phyloP scores from a whole-genome alignment of 2,797 vertebrate genomes.

The Enteromius mattozi region DNA sequence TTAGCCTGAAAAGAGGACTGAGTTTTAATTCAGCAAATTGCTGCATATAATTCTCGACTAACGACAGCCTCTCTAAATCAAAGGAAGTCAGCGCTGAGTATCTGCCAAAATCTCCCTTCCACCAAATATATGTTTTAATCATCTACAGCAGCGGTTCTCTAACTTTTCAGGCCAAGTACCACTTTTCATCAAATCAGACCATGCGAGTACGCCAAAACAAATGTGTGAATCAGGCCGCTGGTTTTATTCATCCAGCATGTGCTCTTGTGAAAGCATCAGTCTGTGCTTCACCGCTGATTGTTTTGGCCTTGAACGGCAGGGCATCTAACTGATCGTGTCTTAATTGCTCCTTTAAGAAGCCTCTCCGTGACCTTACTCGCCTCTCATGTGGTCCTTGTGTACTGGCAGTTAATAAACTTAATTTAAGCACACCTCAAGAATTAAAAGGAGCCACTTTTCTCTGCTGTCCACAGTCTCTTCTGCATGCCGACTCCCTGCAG shows the following conservation, averaged over 20 bases:
- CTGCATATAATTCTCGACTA: slow-evolving; percentile 49
- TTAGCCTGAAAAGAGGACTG: slow-evolving; percentile 18
- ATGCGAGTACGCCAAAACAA: not conserved
- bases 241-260: not conserved
- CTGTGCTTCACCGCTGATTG: slow-evolving; percentile 13
- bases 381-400: slow-evolving; percentile 10
- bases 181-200: slow-evolving; percentile 23
- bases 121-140: slow-evolving; percentile 36
- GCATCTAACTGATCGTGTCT: slow-evolving; percentile 33
- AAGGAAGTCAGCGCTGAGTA: slow-evolving; percentile 34
- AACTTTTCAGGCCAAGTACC: slow-evolving; percentile 17
- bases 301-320: slow-evolving; percentile 41
- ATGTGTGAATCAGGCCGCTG: not conserved
- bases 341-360: slow-evolving; percentile 23
- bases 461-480: slow-evolving; percentile 84
- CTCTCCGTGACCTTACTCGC: not conserved
- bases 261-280: slow-evolving; percentile 20
- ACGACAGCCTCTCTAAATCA: slow-evolving; percentile 48
- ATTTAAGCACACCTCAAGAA: slow-evolving; percentile 11
- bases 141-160: slow-evolving; percentile 6
- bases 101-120: slow-evolving; percentile 31
- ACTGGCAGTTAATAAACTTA: not conserved
- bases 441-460: not conserved
- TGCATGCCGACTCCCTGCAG: slow-evolving; percentile 97
- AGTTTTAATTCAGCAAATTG: slow-evolving; percentile 58